phyloP scores from a whole-genome alignment of 2,888 invertebrate genomes.

The Chirona hameri region DNA sequence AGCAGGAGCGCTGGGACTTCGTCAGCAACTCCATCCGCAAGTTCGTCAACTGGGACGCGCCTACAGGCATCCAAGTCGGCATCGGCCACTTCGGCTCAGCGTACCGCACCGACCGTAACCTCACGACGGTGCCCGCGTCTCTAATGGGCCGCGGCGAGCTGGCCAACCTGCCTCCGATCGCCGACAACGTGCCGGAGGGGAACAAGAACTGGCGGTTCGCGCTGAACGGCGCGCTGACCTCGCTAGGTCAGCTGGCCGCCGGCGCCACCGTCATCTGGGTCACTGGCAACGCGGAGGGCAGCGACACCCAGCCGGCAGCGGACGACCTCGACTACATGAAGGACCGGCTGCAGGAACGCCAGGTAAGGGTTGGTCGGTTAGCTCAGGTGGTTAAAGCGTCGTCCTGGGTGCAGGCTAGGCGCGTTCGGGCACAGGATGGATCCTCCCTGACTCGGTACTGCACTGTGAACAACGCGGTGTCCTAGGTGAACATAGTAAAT shows the following conservation, averaged over 20 bases:
- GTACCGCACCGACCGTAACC: slow-evolving; percentile 36
- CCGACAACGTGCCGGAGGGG: slow-evolving; percentile 2
- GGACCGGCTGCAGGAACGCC: not conserved
- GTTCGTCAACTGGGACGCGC: slow-evolving; percentile 57
- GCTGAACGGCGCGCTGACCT: not conserved
- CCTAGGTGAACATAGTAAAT: too few species aligned
- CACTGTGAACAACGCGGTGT: too few species aligned
- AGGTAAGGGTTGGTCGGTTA: too few species aligned
- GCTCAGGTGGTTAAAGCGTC: too few species aligned
- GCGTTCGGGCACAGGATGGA: too few species aligned
- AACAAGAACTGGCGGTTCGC: not conserved
- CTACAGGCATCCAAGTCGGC: slow-evolving; percentile 45
- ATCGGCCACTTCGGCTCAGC: slow-evolving; percentile 41
- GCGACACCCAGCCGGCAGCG: not conserved
- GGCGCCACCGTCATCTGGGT: not conserved
- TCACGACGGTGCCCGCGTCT: slow-evolving; percentile 36
- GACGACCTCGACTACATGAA: slow-evolving; percentile 9
- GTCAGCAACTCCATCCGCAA: slow-evolving; percentile 57
- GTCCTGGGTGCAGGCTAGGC: too few species aligned
- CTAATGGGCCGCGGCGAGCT: slow-evolving; percentile 13
- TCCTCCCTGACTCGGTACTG: too few species aligned
- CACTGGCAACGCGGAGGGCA: not conserved
- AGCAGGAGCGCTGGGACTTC: slow-evolving; percentile 58
- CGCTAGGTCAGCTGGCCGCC: not conserved
- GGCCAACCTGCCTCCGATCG: slow-evolving; percentile 26